Percentiles rank a stretch among this genome's conserved stretches.
phyloP scores from a whole-genome alignment of 2,113 vertebrate genomes.

The Cryptomyrus ogoouensis region DNA sequence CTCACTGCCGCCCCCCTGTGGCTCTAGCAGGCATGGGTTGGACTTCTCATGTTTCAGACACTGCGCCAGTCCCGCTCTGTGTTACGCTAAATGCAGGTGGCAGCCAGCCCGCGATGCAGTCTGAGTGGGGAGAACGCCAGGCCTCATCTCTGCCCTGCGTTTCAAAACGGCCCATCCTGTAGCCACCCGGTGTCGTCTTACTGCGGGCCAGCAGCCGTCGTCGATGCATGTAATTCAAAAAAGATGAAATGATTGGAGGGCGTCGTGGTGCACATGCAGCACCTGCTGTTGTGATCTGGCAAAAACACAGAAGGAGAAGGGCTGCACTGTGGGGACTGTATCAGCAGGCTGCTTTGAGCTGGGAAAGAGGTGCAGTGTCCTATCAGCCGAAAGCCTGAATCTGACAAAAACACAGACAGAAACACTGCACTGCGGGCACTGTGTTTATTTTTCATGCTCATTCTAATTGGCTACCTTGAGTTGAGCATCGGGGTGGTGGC shows the following conservation, averaged over 20 bases:
- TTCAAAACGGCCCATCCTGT: background rate
- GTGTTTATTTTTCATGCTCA: background rate
- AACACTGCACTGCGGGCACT: background rate
- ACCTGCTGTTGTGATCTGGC: background rate
- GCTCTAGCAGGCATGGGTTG: background rate
- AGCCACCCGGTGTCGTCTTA: background rate
- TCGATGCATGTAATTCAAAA: background rate
- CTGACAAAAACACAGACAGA: background rate
- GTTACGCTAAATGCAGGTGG: background rate
- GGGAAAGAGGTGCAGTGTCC: background rate
- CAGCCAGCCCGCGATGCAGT: background rate
- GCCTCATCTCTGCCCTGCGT: background rate
- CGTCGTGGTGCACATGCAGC: background rate
- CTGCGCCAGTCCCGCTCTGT: background rate
- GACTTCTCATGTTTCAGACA: background rate
- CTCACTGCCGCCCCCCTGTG: background rate
- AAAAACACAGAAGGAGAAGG: background rate
- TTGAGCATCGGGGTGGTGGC: background rate
- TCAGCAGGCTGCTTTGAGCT: background rate
- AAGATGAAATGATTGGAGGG: background rate
- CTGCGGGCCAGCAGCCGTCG: background rate
- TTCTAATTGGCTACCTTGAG: background rate
- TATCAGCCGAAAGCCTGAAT: background rate
- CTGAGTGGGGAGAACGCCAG: background rate
- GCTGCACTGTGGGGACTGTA: background rate